Conservation (phyloP, 2,797 vertebrate genomes). For the Heliangelus exortis region DNA sequence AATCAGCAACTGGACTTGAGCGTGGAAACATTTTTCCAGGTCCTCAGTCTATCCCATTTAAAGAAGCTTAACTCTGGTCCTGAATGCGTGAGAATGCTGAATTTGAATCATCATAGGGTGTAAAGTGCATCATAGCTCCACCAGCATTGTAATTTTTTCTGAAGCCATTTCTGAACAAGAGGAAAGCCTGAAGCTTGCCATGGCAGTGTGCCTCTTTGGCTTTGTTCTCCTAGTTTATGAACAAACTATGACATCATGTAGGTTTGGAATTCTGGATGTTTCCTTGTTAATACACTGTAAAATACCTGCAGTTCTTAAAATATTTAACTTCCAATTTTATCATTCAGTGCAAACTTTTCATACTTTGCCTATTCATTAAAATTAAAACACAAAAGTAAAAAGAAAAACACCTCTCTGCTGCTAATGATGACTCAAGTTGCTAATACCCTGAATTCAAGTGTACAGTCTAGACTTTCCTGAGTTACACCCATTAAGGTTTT, state of each 20-base stretch:
- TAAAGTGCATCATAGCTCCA: background rate
- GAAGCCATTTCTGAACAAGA: background rate
- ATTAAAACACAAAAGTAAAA: background rate
- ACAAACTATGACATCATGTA: background rate
- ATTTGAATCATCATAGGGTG: background rate
- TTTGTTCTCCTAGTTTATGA: background rate
- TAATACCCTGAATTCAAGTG: background rate
- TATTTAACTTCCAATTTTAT: background rate
- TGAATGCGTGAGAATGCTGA: background rate
- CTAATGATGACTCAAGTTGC: background rate
- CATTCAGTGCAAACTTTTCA: background rate
- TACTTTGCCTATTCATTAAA: background rate
- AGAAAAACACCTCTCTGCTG: background rate
- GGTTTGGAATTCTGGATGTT: background rate
- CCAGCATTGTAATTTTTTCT: background rate
- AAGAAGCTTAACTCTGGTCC: background rate
- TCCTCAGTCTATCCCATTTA: background rate
- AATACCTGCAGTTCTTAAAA: background rate
- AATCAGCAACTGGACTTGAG: background rate
- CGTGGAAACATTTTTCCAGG: slow-evolving; percentile 11
- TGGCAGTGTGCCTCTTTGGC: background rate
- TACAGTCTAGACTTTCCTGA: background rate
- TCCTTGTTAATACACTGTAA: background rate
- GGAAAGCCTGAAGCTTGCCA: background rate
- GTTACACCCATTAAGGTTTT: background rate